Percentiles rank a stretch among this genome's conserved stretches.
Conservation (phyloP, 2,113 vertebrate species). For the Nycticryphes semicollaris region DNA sequence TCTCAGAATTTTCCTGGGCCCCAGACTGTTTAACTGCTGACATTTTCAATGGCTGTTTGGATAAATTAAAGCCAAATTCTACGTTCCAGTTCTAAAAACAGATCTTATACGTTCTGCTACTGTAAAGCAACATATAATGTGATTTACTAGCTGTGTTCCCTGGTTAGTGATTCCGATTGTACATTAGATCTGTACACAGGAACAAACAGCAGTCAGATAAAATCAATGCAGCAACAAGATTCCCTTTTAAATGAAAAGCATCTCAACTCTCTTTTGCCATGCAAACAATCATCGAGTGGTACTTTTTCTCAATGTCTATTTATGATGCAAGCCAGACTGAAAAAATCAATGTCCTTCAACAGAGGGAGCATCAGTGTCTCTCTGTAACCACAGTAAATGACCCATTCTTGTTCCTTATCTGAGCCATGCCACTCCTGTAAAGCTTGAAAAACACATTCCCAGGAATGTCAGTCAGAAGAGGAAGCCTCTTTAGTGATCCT, state of each 20-base stretch:
- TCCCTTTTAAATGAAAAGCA: slow-evolving; percentile 70
- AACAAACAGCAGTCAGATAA: slow-evolving; percentile 70
- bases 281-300: slow-evolving; percentile 58
- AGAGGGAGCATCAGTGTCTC: slow-evolving; percentile 7
- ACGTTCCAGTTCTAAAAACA: neutral
- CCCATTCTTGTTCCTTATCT: slow-evolving; percentile 47
- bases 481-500: slow-evolving; percentile 62
- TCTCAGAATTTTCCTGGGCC: neutral
- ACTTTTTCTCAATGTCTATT: slow-evolving; percentile 53
- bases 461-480: slow-evolving; percentile 57
- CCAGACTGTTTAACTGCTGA: neutral
- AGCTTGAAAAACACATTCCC: slow-evolving; percentile 27
- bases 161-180: slow-evolving; percentile 60
- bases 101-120: neutral
- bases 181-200: slow-evolving; percentile 60
- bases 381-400: neutral
- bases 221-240: slow-evolving; percentile 72
- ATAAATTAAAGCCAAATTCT: neutral
- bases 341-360: slow-evolving; percentile 60
- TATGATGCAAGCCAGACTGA: slow-evolving; percentile 57
- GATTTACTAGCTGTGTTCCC: slow-evolving; percentile 2
- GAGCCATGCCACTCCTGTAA: neutral
- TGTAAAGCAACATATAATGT: neutral
- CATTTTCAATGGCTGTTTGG: neutral
- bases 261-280: slow-evolving; percentile 56